phyloP scores from a whole-genome alignment of 2,797 vertebrate genomes.

The Tenualosa thibaudeaui region DNA sequence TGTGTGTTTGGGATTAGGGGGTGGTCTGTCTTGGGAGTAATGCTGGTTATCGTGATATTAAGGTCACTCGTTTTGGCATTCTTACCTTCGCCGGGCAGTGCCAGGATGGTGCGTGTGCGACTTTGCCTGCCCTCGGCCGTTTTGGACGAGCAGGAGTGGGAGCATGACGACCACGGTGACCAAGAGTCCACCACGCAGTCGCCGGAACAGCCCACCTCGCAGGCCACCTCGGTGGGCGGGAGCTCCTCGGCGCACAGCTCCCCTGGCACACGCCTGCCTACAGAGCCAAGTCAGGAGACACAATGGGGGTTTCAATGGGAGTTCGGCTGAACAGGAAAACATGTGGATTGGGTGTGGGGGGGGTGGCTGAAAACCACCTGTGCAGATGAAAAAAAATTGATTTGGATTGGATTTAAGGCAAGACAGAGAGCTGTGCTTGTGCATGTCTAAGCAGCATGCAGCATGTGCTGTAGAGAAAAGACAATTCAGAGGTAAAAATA shows the following conservation, averaged over 20 bases:
- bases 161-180: constrained; percentile 88
- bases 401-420: constrained; percentile 6
- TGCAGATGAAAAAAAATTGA: neutral
- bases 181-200: constrained; percentile 89
- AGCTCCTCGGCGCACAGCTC: constrained; percentile 74
- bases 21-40: neutral
- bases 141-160: constrained; percentile 86
- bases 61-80: neutral
- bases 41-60: neutral
- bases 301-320: neutral
- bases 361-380: neutral
- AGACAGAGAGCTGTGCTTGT: neutral
- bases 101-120: constrained; percentile 82
- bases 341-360: neutral
- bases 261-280: constrained; percentile 77
- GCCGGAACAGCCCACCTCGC: constrained; percentile 82
- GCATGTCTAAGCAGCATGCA: neutral
- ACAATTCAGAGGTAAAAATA: neutral
- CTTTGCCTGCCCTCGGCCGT: constrained; percentile 86
- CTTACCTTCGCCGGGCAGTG: constrained; percentile 88
- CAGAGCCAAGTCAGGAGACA: constrained; percentile 26
- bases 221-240: constrained; percentile 68
- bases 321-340: neutral
- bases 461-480: neutral
- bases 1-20: neutral